phyloP scores from a whole-genome alignment of 2,797 vertebrate genomes.

The Sparidentex hasta region DNA sequence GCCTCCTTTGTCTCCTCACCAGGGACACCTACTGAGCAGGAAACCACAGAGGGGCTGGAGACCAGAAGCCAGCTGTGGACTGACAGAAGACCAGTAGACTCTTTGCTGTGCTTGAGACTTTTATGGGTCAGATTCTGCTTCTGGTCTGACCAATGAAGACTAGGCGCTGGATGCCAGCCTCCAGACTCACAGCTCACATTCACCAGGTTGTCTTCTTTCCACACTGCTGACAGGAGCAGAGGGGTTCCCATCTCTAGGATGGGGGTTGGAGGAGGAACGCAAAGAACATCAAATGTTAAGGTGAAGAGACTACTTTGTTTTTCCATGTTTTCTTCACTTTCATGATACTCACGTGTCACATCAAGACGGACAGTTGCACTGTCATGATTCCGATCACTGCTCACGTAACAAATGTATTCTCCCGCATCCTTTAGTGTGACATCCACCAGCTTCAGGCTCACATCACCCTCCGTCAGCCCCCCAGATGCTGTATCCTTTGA shows the following conservation, averaged over 20 bases:
- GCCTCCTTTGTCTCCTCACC: conserved; percentile 29
- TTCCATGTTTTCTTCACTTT: neutral
- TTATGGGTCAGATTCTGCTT: neutral
- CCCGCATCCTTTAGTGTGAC: conserved; percentile 57
- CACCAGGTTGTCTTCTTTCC: conserved; percentile 21
- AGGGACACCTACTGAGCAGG: conserved; percentile 64
- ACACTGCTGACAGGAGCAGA: conserved; percentile 46
- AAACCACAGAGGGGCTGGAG: conserved; percentile 33
- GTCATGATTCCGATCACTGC: conserved; percentile 55
- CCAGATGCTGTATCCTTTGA: conserved; percentile 46
- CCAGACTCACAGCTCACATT: conserved; percentile 79
- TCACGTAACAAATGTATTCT: conserved; percentile 71
- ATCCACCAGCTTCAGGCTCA: conserved; percentile 70
- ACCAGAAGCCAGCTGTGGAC: conserved; percentile 73
- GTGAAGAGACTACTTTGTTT: accelerated
- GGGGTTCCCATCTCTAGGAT: conserved; percentile 59
- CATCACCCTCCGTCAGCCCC: conserved; percentile 66
- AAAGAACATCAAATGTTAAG: accelerated
- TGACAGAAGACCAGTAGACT: conserved; percentile 31
- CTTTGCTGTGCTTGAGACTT: neutral
- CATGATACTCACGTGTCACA: conserved; percentile 66
- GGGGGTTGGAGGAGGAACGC: neutral
- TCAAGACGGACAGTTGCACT: neutral
- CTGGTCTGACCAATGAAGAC: conserved; percentile 54
- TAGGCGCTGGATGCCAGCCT: conserved; percentile 78